Evolutionary conservation across 1,140 invertebrate genomes (phyloP).

Genomic region (Drosophila mayri): DNA sequence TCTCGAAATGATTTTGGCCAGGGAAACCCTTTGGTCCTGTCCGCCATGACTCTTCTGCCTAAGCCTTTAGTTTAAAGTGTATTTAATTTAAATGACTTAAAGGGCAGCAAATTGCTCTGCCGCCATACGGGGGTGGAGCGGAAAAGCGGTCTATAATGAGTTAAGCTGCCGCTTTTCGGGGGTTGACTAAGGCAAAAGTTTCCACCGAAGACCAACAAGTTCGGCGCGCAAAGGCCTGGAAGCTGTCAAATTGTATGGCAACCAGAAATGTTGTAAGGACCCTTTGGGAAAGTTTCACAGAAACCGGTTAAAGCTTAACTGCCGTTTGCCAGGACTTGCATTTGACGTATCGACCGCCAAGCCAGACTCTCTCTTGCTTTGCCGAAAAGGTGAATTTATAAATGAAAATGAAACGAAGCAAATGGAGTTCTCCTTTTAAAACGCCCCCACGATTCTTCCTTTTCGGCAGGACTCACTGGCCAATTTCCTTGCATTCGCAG

Average conservation of each 20-base stretch:
- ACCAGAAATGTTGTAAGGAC: constrained; percentile 22
- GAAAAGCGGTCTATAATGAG: constrained; percentile 39
- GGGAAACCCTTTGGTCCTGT: constrained; percentile 25
- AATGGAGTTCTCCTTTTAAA: constrained; percentile 32
- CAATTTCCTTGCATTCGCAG: constrained; percentile 51
- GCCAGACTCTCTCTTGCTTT: neutral
- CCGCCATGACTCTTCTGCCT: constrained; percentile 48
- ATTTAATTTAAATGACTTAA: constrained; percentile 80
- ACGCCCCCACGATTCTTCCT: neutral
- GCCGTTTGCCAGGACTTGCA: constrained; percentile 19
- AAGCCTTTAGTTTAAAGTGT: constrained; percentile 68
- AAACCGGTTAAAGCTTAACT: constrained; percentile 41
- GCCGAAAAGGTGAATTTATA: constrained; percentile 35
- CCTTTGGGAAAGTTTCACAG: constrained; percentile 25
- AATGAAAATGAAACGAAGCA: constrained; percentile 19
- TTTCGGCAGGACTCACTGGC: constrained; percentile 21
- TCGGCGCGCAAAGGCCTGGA: constrained; percentile 23
- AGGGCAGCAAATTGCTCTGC: constrained; percentile 44
- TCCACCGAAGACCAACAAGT: constrained; percentile 53
- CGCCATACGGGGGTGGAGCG: neutral
- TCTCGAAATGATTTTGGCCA: constrained; percentile 35
- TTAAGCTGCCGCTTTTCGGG: constrained; percentile 25
- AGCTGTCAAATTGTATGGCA: constrained; percentile 51
- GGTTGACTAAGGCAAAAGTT: constrained; percentile 25
- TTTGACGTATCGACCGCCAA: constrained; percentile 35